Evolutionary conservation across 1,140 invertebrate species (phyloP).

Genomic region (Ips nitidus): DNA sequence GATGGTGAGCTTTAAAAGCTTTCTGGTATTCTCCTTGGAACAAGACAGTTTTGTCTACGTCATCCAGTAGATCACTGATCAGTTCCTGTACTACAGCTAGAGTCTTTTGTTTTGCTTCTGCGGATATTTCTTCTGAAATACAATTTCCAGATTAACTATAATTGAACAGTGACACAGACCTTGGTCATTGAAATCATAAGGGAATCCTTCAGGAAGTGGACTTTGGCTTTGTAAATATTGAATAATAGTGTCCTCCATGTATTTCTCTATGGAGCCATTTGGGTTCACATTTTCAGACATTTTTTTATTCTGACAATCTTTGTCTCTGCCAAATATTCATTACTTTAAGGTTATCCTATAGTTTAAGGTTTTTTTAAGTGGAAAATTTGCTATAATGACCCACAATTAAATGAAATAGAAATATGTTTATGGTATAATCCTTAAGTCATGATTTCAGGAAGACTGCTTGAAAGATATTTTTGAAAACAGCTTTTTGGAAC

Average conservation of each 20-base stretch:
- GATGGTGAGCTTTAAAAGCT: conserved; percentile 20
- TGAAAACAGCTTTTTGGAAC: too few relatives aligned
- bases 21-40: conserved; percentile 21
- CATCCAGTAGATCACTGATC: conserved; percentile 20
- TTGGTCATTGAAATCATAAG: conserved; percentile 15
- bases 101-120: conserved; percentile 8
- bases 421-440: too few relatives aligned
- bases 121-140: neutral
- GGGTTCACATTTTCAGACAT: too few relatives aligned
- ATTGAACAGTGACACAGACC: neutral
- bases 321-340: too few relatives aligned
- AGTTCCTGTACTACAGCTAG: conserved; percentile 15
- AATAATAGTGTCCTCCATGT: conserved; percentile 27
- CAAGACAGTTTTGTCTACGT: conserved; percentile 24
- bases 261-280: conserved; percentile 19
- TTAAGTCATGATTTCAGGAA: too few relatives aligned
- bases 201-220: conserved; percentile 6
- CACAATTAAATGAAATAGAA: too few relatives aligned
- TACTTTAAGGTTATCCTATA: too few relatives aligned
- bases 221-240: conserved; percentile 26
- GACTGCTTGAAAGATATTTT: too few relatives aligned
- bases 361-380: too few relatives aligned
- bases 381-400: too few relatives aligned
- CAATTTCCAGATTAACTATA: neutral
- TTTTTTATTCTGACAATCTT: too few relatives aligned